phyloP scores from a whole-genome alignment of 2,113 vertebrate species.

The Pelmatolapia mariae region DNA sequence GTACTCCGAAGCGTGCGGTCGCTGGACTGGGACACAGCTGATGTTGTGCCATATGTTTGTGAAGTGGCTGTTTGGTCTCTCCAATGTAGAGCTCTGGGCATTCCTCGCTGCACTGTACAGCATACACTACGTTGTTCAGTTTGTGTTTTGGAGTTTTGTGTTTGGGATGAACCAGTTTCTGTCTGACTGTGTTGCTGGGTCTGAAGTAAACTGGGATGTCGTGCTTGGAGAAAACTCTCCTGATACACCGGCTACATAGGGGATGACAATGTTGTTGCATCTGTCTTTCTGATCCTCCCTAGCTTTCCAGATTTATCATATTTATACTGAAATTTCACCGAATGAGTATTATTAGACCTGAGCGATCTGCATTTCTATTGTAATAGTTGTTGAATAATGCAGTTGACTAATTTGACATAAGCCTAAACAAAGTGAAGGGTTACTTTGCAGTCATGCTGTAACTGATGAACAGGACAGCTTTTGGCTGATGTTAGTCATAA shows the following conservation, averaged over 20 bases:
- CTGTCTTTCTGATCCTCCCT: neutral
- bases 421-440: neutral
- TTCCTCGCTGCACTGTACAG: too few relatives aligned
- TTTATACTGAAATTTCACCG: neutral
- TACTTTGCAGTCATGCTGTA: neutral
- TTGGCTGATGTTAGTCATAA: neutral
- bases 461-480: neutral
- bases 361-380: neutral
- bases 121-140: too few relatives aligned
- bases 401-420: neutral
- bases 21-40: too few relatives aligned
- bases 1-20: fast-evolving
- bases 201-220: neutral
- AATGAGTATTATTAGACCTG: neutral
- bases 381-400: neutral
- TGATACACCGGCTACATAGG: neutral
- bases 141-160: too few relatives aligned
- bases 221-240: neutral
- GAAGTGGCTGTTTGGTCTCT: too few relatives aligned
- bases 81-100: too few relatives aligned
- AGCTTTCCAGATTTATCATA: neutral
- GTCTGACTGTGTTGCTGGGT: too few relatives aligned
- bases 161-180: too few relatives aligned
- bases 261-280: neutral
- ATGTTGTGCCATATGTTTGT: too few relatives aligned